Conservation (phyloP, 2,113 vertebrate species). For the Acanthochromis polyacanthus region DNA sequence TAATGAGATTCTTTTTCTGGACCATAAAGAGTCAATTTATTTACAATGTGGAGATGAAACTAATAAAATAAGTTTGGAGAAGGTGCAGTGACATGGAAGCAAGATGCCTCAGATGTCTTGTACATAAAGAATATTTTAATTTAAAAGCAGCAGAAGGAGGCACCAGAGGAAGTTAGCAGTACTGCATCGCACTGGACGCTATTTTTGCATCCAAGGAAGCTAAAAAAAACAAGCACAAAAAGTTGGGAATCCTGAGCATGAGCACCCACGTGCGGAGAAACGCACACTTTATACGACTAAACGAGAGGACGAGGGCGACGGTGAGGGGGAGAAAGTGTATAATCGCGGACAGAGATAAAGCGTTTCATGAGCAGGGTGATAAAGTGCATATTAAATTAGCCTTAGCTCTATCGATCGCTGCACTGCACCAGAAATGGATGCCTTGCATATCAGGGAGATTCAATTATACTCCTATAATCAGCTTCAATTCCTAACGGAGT, state of each 20-base stretch:
- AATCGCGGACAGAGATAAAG: slow-evolving; percentile 72
- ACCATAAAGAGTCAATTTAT: too few species aligned
- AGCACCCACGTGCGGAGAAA: background rate
- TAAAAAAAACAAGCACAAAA: background rate
- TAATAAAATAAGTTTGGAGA: slow-evolving; percentile 18
- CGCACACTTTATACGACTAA: slow-evolving; percentile 27
- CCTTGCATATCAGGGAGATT: slow-evolving; percentile 77
- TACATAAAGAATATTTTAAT: slow-evolving; percentile 61
- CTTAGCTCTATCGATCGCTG: slow-evolving; percentile 73
- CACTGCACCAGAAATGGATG: slow-evolving; percentile 77
- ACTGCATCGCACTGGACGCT: slow-evolving; percentile 5
- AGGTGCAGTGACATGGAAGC: background rate
- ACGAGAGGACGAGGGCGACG: background rate
- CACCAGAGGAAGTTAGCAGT: background rate
- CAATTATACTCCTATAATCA: slow-evolving; percentile 81
- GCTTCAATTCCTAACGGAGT: slow-evolving; percentile 66
- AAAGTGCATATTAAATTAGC: slow-evolving; percentile 84
- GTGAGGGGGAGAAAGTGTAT: slow-evolving; percentile 4
- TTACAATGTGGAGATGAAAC: slow-evolving; percentile 42
- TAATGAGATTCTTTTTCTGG: too few species aligned
- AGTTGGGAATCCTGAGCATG: background rate
- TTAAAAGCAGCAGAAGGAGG: slow-evolving; percentile 36
- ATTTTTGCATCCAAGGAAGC: slow-evolving; percentile 9
- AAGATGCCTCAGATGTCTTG: slow-evolving; percentile 52
- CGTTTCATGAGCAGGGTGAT: slow-evolving; percentile 75